Evolutionary conservation across 2,113 vertebrate species (phyloP).

Genomic region (Otolemur garnettii): DNA sequence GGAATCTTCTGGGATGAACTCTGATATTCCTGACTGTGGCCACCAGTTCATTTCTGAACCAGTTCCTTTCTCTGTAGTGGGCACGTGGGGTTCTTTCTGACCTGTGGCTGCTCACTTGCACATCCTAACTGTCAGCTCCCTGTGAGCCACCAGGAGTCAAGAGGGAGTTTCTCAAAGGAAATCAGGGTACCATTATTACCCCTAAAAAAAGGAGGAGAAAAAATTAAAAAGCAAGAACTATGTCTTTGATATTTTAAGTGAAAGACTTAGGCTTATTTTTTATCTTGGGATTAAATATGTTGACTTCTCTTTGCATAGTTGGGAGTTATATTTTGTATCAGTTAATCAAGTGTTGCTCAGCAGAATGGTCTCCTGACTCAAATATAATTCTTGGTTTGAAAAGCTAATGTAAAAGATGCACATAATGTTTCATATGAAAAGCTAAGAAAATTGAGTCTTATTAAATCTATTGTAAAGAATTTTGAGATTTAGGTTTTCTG

Average conservation of each 20-base stretch:
- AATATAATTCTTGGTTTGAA: not conserved
- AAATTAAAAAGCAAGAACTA: not conserved
- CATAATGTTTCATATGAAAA: conserved; percentile 28
- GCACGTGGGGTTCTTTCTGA: not conserved
- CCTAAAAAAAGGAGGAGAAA: not conserved
- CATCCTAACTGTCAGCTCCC: not conserved
- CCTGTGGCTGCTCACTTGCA: not conserved
- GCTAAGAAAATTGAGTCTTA: not conserved
- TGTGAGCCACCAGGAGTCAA: not conserved
- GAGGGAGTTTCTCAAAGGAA: not conserved
- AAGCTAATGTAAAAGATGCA: not conserved
- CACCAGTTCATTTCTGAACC: not conserved
- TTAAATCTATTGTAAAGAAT: not conserved
- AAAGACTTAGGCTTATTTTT: not conserved
- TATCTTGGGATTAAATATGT: not conserved
- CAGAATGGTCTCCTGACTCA: not conserved
- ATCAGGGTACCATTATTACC: not conserved
- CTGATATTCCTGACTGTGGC: not conserved
- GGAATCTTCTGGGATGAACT: not conserved
- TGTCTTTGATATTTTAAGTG: not conserved
- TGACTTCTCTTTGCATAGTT: not conserved
- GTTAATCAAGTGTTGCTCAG: not conserved
- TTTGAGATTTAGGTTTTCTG: not conserved
- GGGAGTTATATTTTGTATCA: not conserved
- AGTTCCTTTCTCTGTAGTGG: not conserved